Conservation (phyloP, 2,888 invertebrate species). For the Caenorhabditis zanzibari region DNA sequence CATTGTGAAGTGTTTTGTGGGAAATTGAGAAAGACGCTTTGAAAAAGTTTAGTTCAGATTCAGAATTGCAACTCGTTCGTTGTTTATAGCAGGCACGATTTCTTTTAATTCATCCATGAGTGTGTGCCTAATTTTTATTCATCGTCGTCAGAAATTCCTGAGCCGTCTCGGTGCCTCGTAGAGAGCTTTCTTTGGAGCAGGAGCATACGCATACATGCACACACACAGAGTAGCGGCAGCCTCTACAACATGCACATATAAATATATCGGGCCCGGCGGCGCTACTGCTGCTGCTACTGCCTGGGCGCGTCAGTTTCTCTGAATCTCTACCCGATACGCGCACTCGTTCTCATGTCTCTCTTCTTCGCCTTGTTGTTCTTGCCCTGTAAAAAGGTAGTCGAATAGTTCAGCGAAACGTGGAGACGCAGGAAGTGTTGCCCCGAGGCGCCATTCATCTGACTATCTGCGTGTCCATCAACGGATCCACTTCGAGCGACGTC, state of each 20-base stretch:
- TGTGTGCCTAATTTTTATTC: conserved; percentile 32
- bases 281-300: conserved; percentile 24
- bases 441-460: conserved; percentile 60
- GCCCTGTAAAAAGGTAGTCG: conserved; percentile 51
- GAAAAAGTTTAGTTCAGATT: conserved; percentile 1
- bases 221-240: conserved; percentile 33
- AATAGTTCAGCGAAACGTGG: conserved; percentile 45
- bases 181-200: conserved; percentile 36
- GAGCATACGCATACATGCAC: conserved; percentile 16
- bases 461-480: conserved; percentile 32
- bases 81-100: conserved; percentile 58
- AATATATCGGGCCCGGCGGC: conserved; percentile 49
- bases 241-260: conserved; percentile 63
- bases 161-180: conserved; percentile 55
- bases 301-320: conserved; percentile 40
- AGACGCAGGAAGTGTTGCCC: conserved; percentile 56
- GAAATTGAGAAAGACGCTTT: too few relatives aligned
- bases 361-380: conserved; percentile 49
- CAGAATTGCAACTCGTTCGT: conserved; percentile 17
- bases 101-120: conserved; percentile 60
- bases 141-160: conserved; percentile 64
- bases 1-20: too few relatives aligned
- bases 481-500: conserved; percentile 27
- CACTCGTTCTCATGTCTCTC: conserved; percentile 9
- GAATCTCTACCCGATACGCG: too few relatives aligned